A percentile compares a stretch with the other conserved stretches of the same genome.
These are phyloP conservation scores for Felis chaus DNA, from an alignment of 2,113 vertebrate genomes.

Conservation along the genomic window DNA sequence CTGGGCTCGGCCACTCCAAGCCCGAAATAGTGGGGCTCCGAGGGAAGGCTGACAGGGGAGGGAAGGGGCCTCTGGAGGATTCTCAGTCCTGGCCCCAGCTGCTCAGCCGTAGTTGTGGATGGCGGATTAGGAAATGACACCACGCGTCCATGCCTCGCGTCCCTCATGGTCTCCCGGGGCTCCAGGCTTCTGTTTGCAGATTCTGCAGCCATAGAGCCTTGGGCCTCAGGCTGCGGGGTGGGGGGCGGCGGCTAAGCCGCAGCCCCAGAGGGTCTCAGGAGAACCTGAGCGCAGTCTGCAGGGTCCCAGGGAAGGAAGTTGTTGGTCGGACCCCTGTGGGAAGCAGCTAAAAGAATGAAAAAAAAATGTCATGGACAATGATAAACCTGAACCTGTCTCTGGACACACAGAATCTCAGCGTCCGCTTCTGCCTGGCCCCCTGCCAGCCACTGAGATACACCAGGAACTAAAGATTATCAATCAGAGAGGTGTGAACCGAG, in stretches of 20 bases:
- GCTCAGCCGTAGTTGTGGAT: background rate
- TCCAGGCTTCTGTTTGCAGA: background rate
- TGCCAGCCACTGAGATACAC: background rate
- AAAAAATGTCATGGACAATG: background rate
- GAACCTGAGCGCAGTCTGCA: background rate
- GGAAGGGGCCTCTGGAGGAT: background rate
- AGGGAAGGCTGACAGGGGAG: rapidly evolving
- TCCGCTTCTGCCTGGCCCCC: background rate
- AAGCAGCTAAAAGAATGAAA: background rate
- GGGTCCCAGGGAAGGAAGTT: background rate
- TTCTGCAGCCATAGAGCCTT: background rate
- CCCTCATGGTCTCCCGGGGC: background rate
- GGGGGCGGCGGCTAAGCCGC: no score
- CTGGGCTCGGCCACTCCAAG: background rate
- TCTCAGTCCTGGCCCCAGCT: background rate
- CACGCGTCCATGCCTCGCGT: rapidly evolving
- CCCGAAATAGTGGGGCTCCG: background rate
- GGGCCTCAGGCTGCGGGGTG: background rate
- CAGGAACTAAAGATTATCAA: background rate
- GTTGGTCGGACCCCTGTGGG: background rate
- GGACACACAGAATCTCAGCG: background rate
- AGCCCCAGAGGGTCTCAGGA: background rate
- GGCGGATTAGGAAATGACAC: rapidly evolving
- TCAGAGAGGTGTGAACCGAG: background rate
- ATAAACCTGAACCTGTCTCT: background rate